phyloP scores from a whole-genome alignment of 2,888 invertebrate species.

The Campopleginae sp. region DNA sequence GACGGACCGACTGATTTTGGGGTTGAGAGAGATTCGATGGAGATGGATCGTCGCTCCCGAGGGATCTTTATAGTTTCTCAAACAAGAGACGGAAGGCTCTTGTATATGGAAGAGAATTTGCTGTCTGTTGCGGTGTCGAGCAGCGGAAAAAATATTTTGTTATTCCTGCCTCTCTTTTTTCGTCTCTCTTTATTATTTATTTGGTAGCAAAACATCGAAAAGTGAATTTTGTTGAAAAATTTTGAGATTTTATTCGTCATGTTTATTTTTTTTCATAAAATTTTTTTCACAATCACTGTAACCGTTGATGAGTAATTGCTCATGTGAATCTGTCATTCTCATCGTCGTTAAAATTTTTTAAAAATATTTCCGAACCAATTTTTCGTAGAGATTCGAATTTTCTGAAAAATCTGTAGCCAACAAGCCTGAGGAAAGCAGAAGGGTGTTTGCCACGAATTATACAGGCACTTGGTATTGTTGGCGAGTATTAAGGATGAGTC shows the following conservation, averaged over 20 bases:
- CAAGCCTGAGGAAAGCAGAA: conserved; percentile 27
- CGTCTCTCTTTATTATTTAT: neutral
- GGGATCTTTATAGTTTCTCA: conserved; percentile 80
- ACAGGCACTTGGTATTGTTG: conserved; percentile 77
- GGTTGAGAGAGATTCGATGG: conserved; percentile 83
- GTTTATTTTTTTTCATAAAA: too few relatives aligned
- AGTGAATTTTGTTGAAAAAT: too few relatives aligned
- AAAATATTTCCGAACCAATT: neutral
- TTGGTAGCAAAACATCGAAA: neutral
- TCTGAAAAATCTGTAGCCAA: neutral
- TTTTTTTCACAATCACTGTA: neutral
- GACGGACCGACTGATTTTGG: conserved; percentile 77
- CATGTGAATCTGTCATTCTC: neutral
- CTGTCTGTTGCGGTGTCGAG: conserved; percentile 37
- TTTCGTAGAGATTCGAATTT: neutral
- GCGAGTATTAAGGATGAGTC: conserved; percentile 81
- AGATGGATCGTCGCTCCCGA: conserved; percentile 82
- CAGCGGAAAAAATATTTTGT: conserved; percentile 21
- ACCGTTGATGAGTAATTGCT: neutral
- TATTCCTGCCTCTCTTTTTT: conserved; percentile 7
- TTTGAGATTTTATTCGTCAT: too few relatives aligned
- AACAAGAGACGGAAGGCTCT: conserved; percentile 47
- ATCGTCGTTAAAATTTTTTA: neutral
- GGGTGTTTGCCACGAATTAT: conserved; percentile 66
- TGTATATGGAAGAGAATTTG: conserved; percentile 7